Base-by-base conservation (phyloP, 2,888 invertebrate species). In the Syrista parreyssii region DNA sequence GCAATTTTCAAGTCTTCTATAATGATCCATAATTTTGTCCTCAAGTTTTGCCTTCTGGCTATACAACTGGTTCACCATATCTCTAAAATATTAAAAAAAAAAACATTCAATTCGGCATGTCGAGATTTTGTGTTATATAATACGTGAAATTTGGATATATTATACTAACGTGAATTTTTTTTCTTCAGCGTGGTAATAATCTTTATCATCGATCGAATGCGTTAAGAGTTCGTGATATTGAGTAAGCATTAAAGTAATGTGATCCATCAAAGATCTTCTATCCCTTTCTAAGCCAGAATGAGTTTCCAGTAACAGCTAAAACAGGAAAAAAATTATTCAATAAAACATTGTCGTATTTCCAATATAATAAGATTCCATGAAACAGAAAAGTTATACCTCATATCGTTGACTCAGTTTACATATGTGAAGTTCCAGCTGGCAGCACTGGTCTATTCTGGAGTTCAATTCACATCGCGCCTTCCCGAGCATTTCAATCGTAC, bases 1-100 rank as follows among this genome's bases (percentile, higher is more conserved):
- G 33, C 33, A 33, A 33, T 33, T 96, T 85, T 98, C 97, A 80
- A 97, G 93, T 86, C 95, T 95, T 85, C 96, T 95, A 91, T 98
- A 98, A 91, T 98, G 97, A 87, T 98, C 98, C 97, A 98, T 98
- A 69, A 98, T 98, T 92, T 98, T 98, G 90, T 98, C 98, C 91
- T 98, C 98, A 23, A 98, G 92, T 89, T 98, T 97, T 90, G 98
- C 98, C 90, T 98, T 98, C 89, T 98, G 98, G 6, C 98, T 93
- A 86, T 96, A 95, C 55, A 98, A 92, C 84, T 96, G 96, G 86
- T 97, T 96, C 32, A 98, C 93, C 92, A 96, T 96, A 88, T 98
- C 98, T 23, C 93, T 93, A 86, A 71, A 89, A 84, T 72, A 33
- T 33, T 33, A 3, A 3, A 33, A 69, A 76, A 81, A 79, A 78